phyloP scores from a whole-genome alignment of 2,797 vertebrate species.

The Oophaga sylvatica region DNA sequence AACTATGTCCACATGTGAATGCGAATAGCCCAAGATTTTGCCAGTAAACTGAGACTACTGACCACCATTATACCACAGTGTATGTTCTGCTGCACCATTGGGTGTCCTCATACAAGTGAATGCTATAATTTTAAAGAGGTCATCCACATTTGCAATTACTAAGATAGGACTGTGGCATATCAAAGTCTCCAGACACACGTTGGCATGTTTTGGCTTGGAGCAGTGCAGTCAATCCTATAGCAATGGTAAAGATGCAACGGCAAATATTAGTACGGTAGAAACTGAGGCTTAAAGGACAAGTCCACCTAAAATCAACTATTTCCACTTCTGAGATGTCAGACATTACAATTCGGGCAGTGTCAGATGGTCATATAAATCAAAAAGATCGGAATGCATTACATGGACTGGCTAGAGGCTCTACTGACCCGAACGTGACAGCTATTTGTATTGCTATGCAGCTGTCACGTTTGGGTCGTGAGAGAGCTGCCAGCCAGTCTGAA shows the following conservation, averaged over 20 bases:
- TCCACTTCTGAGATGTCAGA: background rate
- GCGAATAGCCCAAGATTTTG: too few species aligned
- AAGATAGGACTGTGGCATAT: background rate
- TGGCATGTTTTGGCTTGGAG: conserved; percentile 29
- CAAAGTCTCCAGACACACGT: conserved; percentile 42
- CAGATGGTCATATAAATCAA: too few species aligned
- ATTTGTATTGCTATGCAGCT: too few species aligned
- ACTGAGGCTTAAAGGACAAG: conserved; percentile 5
- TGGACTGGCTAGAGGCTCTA: too few species aligned
- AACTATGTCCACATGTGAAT: too few species aligned
- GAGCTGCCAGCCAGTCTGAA: too few species aligned
- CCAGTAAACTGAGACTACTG: too few species aligned
- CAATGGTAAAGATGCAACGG: background rate
- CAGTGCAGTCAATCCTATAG: background rate
- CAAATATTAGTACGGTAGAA: conserved; percentile 21
- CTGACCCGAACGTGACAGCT: too few species aligned
- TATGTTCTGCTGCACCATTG: too few species aligned
- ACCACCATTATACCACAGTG: too few species aligned
- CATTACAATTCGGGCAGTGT: background rate
- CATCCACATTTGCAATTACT: background rate
- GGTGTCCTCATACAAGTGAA: background rate
- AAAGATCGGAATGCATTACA: too few species aligned
- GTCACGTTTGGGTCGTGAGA: too few species aligned
- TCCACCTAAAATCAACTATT: conserved; percentile 8
- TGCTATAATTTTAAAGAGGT: background rate